Percentiles rank a stretch among this genome's conserved stretches.
These are phyloP conservation scores for Aplysina aerophoba DNA, from an alignment of 37 sponge, comb jelly and placozoan genomes.

Conservation along the genomic window DNA sequence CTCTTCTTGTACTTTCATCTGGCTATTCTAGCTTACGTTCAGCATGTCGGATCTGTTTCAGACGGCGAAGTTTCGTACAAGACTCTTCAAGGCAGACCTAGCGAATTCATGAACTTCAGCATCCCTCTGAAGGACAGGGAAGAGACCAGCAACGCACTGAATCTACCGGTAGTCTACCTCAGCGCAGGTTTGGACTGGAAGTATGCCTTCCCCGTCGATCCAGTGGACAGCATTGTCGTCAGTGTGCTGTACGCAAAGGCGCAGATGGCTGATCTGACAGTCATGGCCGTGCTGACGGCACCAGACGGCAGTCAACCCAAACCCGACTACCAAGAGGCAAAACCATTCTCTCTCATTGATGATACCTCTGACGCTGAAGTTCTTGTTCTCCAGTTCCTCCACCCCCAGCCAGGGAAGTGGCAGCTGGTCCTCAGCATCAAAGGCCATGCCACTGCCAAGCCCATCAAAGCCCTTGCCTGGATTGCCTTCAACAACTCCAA, in stretches of 20 bases:
- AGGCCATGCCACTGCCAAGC: constrained; percentile 1
- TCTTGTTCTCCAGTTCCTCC: background rate
- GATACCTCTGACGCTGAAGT: background rate
- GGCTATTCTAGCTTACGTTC: too few relatives aligned
- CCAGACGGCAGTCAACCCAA: background rate
- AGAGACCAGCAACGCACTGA: background rate
- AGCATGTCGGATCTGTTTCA: too few relatives aligned
- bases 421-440: background rate
- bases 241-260: background rate
- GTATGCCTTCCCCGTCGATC: constrained; percentile 8
- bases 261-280: background rate
- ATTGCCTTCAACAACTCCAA: background rate
- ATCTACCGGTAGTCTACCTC: background rate
- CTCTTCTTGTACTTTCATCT: too few relatives aligned
- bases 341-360: too few relatives aligned
- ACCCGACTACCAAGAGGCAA: background rate
- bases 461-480: constrained; percentile 4
- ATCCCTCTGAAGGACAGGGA: background rate
- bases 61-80: background rate
- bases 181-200: constrained; percentile 14
- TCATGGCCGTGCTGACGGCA: background rate
- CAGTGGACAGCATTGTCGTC: constrained; percentile 9
- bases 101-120: constrained; percentile 1
- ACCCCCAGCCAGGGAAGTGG: constrained; percentile 6
- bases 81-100: background rate